Base-by-base conservation (phyloP, 2,888 invertebrate species). In the Craniophora ligustri region DNA sequence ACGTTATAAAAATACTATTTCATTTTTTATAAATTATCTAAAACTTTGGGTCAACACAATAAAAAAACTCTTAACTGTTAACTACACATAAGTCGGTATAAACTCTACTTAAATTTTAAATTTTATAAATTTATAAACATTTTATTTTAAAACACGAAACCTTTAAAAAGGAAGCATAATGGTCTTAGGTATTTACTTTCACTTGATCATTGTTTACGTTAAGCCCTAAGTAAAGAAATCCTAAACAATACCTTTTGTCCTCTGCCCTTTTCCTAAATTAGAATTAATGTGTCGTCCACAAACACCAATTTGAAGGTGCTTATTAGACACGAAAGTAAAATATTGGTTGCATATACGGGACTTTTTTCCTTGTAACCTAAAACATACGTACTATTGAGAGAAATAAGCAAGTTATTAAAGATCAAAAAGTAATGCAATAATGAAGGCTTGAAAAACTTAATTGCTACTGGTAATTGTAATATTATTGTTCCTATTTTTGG, bases 401-500 rank as follows among this genome's bases (percentile, higher is more conserved):
- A 66, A 53, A 53, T 62, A 68, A 46, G 18, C 39, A 45, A 39
- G n/a, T n/a, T n/a, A n/a, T n/a, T n/a, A n/a, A n/a, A n/a, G n/a
- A n/a, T n/a, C n/a, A n/a, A n/a, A n/a, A n/a, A n/a, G n/a, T n/a
- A n/a, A n/a, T n/a, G n/a, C n/a, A n/a, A n/a, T n/a, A n/a, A n/a
- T n/a, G n/a, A n/a, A n/a, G n/a, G n/a, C n/a, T n/a, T n/a, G n/a
- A n/a, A n/a, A n/a, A n/a, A n/a, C n/a, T n/a, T n/a, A n/a, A n/a
- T n/a, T n/a, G n/a, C n/a, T n/a, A n/a, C n/a, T n/a, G n/a, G n/a
- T n/a, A n/a, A n/a, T n/a, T n/a, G n/a, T n/a, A n/a, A n/a, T n/a
- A n/a, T n/a, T n/a, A n/a, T n/a, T n/a, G n/a, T n/a, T n/a, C n/a
- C n/a, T n/a, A n/a, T n/a, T n/a, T n/a, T n/a, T n/a, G n/a, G n/a